Evolutionary conservation across 37 sponge, comb jelly and placozoan species (phyloP).

Genomic region (Corticium candelabrum): DNA sequence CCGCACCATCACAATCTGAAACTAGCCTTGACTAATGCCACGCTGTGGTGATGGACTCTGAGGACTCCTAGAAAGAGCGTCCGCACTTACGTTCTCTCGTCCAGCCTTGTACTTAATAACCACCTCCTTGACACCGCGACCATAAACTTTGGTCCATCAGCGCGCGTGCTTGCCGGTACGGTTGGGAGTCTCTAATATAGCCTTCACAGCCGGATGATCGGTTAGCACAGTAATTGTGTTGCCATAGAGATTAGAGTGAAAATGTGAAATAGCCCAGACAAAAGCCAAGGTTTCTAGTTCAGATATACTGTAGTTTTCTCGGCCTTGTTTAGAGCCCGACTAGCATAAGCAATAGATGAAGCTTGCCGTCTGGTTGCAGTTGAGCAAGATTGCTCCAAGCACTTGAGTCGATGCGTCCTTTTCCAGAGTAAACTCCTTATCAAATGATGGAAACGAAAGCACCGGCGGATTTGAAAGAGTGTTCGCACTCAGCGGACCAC

Average conservation of each 20-base stretch:
- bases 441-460: background rate
- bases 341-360: constrained; percentile 43
- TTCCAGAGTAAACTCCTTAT: constrained; percentile 27
- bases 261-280: constrained; percentile 42
- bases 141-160: constrained; percentile 32
- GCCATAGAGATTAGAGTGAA: constrained; percentile 32
- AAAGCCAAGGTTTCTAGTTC: constrained; percentile 62
- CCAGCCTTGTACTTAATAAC: constrained; percentile 16
- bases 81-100: constrained; percentile 20
- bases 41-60: background rate
- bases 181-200: constrained; percentile 24
- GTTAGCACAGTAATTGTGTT: constrained; percentile 23
- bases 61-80: constrained; percentile 32
- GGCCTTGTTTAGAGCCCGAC: constrained; percentile 25
- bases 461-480: background rate
- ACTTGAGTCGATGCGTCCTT: constrained; percentile 37
- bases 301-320: constrained; percentile 44
- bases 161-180: constrained; percentile 39
- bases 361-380: constrained; percentile 1
- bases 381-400: constrained; percentile 37
- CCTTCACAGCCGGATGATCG: constrained; percentile 42
- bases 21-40: background rate
- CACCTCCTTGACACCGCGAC: constrained; percentile 12
- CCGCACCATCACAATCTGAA: constrained; percentile 9
- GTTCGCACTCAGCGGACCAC: constrained; percentile 16